Conservation (phyloP, 2,888 invertebrate genomes). For the Ernsta delagoae region DNA sequence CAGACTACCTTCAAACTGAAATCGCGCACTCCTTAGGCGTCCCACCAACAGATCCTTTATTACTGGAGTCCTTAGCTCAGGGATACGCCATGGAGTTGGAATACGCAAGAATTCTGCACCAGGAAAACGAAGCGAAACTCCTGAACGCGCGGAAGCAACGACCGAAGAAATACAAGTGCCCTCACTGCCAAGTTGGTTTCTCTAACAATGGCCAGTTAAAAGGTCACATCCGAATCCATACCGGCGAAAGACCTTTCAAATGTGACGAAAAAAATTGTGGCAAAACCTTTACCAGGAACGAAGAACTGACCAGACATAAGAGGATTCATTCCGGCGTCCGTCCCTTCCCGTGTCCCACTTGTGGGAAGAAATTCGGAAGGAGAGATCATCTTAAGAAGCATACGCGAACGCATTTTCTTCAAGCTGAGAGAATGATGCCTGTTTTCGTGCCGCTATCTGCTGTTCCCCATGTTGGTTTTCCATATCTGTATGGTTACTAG, state of each 20-base stretch:
- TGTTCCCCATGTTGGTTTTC: constrained; percentile 69
- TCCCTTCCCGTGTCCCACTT: constrained; percentile 94
- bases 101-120: constrained; percentile 88
- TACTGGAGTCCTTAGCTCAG: constrained; percentile 80
- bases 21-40: constrained; percentile 78
- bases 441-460: constrained; percentile 86
- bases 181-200: constrained; percentile 95
- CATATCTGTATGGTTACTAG: constrained; percentile 85
- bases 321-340: constrained; percentile 94
- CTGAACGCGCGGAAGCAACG: constrained; percentile 90
- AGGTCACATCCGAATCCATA: constrained; percentile 96
- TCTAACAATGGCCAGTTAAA: constrained; percentile 97
- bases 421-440: constrained; percentile 86
- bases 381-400: constrained; percentile 98
- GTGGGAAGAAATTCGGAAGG: constrained; percentile 96
- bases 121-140: constrained; percentile 89
- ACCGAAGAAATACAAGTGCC: constrained; percentile 96
- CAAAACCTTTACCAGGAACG: constrained; percentile 96
- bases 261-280: constrained; percentile 94
- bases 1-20: constrained; percentile 73
- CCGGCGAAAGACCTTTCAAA: constrained; percentile 95
- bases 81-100: constrained; percentile 88
- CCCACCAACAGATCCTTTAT: constrained; percentile 73
- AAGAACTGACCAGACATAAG: constrained; percentile 96
- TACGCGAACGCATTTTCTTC: constrained; percentile 91